A percentile compares a stretch with the other conserved stretches of the same genome.
Evolutionary conservation across 2,113 vertebrate genomes (phyloP).

Genomic region (Alectura lathami): DNA sequence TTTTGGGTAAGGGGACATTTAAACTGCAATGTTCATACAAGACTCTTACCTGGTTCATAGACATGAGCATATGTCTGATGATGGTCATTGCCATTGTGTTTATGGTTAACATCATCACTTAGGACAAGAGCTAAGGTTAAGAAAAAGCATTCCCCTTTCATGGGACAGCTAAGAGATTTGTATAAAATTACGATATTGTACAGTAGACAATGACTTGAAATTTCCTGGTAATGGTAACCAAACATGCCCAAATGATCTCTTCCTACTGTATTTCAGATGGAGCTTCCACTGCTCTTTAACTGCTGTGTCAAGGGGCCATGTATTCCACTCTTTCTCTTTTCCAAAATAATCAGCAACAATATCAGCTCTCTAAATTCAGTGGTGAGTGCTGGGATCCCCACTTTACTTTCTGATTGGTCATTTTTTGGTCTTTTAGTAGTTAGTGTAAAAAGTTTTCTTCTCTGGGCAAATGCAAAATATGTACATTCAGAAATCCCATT

Average conservation of each 20-base stretch:
- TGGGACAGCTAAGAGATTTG: not conserved
- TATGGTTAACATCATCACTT: not conserved
- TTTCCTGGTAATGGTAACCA: not conserved
- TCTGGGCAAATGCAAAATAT: not conserved
- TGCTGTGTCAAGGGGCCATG: not conserved
- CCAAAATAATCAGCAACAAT: not conserved
- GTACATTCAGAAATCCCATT: not conserved
- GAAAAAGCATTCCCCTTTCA: not conserved
- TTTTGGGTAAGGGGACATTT: not conserved
- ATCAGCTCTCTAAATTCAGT: not conserved
- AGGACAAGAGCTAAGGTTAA: not conserved
- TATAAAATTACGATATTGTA: not conserved
- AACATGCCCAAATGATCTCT: not conserved
- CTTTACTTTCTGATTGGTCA: not conserved
- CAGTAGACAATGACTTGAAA: not conserved
- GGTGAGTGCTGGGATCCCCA: not conserved
- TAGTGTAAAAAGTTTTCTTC: not conserved
- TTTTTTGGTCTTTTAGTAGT: not conserved
- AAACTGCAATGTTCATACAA: not conserved
- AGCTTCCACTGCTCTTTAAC: not conserved
- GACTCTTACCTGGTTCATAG: accelerated
- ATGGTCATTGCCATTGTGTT: not conserved
- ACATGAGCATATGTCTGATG: not conserved
- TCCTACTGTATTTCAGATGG: not conserved
- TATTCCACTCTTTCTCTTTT: not conserved